Conservation (phyloP, 2,888 invertebrate species). For the Pristionchus japonicus region DNA sequence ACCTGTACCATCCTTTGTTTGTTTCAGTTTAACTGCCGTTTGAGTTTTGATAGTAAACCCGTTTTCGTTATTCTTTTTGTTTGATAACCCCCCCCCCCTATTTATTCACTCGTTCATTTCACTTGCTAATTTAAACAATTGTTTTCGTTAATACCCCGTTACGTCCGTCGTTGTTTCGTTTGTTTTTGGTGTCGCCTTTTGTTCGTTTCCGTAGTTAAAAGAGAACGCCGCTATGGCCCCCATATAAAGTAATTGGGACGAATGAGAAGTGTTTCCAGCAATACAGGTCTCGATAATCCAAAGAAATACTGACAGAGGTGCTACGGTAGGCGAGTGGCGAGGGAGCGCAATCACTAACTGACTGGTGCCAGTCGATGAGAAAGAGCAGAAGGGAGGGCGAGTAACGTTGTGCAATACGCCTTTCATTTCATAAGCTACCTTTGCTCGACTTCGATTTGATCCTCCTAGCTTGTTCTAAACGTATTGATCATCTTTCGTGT, state of each 20-base stretch:
- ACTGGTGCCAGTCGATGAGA: not conserved
- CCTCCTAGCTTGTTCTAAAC: no score
- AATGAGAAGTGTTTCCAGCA: not conserved
- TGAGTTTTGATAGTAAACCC: not conserved
- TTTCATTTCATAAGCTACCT: not conserved
- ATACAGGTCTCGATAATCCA: not conserved
- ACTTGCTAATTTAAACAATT: not conserved
- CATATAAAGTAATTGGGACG: constrained; percentile 10
- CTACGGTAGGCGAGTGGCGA: not conserved
- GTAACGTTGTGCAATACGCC: constrained; percentile 26
- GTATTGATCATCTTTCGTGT: no score
- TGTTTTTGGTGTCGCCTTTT: not conserved
- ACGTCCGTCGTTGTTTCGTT: not conserved
- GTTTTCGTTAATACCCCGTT: not conserved
- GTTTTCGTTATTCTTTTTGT: not conserved
- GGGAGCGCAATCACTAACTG: not conserved
- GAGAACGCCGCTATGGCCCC: constrained; percentile 21
- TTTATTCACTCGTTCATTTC: not conserved
- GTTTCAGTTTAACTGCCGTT: not conserved
- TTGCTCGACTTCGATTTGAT: no score
- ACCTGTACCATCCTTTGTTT: not conserved
- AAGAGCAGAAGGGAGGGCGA: not conserved
- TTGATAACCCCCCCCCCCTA: not conserved
- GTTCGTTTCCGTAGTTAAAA: not conserved
- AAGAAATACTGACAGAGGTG: not conserved